These are phyloP conservation scores for Rhamnusium bicolor DNA, from an alignment of 2,888 invertebrate species.

Conservation along the genomic window DNA sequence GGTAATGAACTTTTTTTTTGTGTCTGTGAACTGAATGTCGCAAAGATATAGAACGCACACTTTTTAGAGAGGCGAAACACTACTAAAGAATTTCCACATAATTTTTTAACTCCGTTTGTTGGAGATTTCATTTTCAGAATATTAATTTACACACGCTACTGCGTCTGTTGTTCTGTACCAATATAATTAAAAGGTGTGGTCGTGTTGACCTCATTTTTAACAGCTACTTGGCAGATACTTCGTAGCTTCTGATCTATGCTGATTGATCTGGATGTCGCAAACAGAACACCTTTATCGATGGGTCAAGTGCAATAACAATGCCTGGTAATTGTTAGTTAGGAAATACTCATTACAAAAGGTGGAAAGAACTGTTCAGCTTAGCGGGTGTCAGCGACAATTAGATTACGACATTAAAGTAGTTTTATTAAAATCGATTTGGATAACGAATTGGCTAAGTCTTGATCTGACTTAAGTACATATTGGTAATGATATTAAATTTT, in stretches of 20 bases:
- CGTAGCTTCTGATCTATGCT: slow-evolving; percentile 35
- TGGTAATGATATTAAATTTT: not conserved
- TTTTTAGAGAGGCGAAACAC: not conserved
- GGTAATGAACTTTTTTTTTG: no score
- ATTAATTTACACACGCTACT: slow-evolving; percentile 12
- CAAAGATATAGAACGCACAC: not conserved
- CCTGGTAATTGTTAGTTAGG: slow-evolving; percentile 10
- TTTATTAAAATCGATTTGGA: not conserved
- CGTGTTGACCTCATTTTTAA: slow-evolving; percentile 36
- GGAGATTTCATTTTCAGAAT: not conserved
- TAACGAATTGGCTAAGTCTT: slow-evolving; percentile 1
- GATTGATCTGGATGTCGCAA: slow-evolving; percentile 36
- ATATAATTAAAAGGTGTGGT: slow-evolving; percentile 36
- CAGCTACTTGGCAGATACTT: slow-evolving; percentile 29
- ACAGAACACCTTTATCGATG: slow-evolving; percentile 25
- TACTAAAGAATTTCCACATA: not conserved
- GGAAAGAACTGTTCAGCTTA: slow-evolving; percentile 1
- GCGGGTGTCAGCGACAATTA: slow-evolving; percentile 20
- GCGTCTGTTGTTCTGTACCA: not conserved
- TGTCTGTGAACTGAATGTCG: no score
- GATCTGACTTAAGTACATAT: slow-evolving; percentile 2
- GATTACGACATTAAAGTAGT: slow-evolving; percentile 20
- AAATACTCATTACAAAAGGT: slow-evolving; percentile 5
- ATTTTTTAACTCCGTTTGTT: not conserved
- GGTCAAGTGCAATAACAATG: slow-evolving; percentile 32